A percentile compares a stretch with the other conserved stretches of the same genome.
phyloP scores from a whole-genome alignment of 2,888 invertebrate species.

The Sialis fuliginosa region DNA sequence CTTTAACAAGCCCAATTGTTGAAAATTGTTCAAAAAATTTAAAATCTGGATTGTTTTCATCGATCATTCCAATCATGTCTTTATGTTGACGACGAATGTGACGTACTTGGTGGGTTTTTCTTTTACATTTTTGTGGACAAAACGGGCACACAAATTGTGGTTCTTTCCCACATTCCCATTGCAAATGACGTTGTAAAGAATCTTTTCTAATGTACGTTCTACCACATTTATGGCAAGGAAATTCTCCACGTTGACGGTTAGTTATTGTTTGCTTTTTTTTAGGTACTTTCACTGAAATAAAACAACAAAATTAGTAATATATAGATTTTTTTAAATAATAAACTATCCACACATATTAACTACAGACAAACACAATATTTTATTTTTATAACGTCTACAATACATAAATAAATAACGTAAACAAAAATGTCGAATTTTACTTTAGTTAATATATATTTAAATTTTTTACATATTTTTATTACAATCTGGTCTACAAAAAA shows the following conservation, averaged over 20 bases:
- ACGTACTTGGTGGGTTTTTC: constrained; percentile 35
- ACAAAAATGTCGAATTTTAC: too few species aligned
- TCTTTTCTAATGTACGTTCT: constrained; percentile 14
- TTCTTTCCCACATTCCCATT: constrained; percentile 23
- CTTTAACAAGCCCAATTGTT: not conserved
- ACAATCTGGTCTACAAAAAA: not conserved
- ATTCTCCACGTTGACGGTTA: not conserved
- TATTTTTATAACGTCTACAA: too few species aligned
- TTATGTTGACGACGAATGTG: constrained; percentile 34
- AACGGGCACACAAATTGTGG: constrained; percentile 48
- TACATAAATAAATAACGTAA: too few species aligned
- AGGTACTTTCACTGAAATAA: too few species aligned
- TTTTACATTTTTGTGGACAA: constrained; percentile 48
- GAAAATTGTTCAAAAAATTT: constrained; percentile 5
- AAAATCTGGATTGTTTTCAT: constrained; percentile 26
- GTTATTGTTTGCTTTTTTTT: too few species aligned
- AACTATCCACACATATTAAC: too few species aligned
- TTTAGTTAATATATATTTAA: not conserved
- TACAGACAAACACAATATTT: too few species aligned
- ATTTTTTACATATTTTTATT: not conserved
- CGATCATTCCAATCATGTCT: constrained; percentile 29
- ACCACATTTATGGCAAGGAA: constrained; percentile 13
- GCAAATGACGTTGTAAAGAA: constrained; percentile 20
- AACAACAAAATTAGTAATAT: too few species aligned
- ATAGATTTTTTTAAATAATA: too few species aligned